phyloP scores from a whole-genome alignment of 64 coral and sea anemone species.

The Pachyseris speciosa region DNA sequence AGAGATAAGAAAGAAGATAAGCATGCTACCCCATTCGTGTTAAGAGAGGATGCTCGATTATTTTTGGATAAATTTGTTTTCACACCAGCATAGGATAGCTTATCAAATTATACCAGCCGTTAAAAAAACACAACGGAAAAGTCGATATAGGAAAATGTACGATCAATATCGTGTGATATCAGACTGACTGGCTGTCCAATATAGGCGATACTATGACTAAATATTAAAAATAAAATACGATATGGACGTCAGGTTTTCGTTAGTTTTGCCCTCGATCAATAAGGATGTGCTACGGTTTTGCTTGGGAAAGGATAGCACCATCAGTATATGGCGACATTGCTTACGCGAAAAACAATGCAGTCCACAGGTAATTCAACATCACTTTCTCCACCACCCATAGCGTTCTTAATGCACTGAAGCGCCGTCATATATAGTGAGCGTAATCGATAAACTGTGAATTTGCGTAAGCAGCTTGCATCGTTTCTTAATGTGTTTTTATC shows the following conservation, averaged over 20 bases:
- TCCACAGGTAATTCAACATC: not conserved
- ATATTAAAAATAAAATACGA: not conserved
- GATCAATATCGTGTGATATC: not conserved
- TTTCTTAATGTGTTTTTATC: not conserved
- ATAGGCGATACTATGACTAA: too few relatives aligned
- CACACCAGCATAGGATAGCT: not conserved
- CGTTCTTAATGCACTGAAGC: not conserved
- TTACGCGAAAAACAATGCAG: too few relatives aligned
- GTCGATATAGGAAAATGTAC: not conserved
- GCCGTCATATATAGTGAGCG: not conserved
- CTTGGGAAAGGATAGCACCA: too few relatives aligned
- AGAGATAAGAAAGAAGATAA: not conserved
- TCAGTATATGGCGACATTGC: too few relatives aligned
- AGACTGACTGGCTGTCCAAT: too few relatives aligned
- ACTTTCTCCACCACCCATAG: not conserved
- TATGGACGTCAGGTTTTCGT: not conserved
- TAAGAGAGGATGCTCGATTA: too few relatives aligned
- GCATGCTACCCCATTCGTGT: not conserved
- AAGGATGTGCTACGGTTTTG: too few relatives aligned
- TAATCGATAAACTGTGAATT: not conserved
- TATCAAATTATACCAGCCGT: not conserved
- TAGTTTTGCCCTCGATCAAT: not conserved
- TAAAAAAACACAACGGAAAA: not conserved
- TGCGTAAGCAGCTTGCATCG: not conserved
- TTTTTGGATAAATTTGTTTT: not conserved